Conservation (phyloP, 1,140 invertebrate species). For the Metaphire vulgaris region DNA sequence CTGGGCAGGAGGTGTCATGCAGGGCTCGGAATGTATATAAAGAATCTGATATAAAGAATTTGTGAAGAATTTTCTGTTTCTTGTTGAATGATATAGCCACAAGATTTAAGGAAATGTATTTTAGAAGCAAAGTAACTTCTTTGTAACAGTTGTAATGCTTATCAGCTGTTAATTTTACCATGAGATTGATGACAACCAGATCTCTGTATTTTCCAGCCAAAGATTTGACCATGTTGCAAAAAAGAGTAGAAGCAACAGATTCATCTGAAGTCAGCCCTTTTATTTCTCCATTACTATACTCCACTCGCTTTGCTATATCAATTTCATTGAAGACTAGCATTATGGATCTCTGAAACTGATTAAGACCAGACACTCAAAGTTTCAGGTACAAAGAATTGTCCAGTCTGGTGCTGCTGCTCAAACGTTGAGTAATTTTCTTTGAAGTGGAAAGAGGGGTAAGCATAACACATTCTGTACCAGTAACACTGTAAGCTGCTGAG, state of each 20-base stretch:
- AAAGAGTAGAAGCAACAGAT: neutral
- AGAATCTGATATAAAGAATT: too few species aligned
- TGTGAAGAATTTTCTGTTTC: neutral
- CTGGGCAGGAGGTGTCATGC: too few species aligned
- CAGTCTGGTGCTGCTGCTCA: neutral
- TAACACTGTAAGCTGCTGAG: neutral
- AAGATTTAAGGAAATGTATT: neutral
- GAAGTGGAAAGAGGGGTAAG: neutral
- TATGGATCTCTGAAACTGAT: neutral
- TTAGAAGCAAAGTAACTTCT: neutral
- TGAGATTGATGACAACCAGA: neutral
- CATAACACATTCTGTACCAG: neutral
- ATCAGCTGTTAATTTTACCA: neutral
- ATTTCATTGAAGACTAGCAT: neutral
- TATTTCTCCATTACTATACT: conserved; percentile 7
- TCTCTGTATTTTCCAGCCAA: neutral
- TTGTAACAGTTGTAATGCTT: neutral
- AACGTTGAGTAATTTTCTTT: neutral
- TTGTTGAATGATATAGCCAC: neutral
- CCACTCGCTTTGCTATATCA: conserved; percentile 3
- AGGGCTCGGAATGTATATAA: too few species aligned
- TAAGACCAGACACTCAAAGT: neutral
- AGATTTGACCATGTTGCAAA: conserved; percentile 3
- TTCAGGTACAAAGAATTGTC: neutral
- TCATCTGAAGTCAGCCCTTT: neutral